Evolutionary conservation across 2,113 vertebrate genomes (phyloP).

Genomic region (Phaethornis superciliosus): DNA sequence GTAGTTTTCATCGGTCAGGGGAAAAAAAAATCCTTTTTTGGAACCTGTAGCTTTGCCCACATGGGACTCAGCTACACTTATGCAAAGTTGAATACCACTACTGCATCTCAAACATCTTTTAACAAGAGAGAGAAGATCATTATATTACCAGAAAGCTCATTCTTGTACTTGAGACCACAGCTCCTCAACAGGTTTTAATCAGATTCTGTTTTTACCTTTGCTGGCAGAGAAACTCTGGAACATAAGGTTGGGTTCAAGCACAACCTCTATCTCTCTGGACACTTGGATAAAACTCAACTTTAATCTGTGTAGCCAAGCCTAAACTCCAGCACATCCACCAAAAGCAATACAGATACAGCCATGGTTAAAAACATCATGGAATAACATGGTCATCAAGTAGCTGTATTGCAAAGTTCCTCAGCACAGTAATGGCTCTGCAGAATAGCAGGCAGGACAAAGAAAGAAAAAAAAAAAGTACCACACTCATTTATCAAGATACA

Average conservation of each 20-base stretch:
- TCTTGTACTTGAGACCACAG: background rate
- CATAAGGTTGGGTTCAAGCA: background rate
- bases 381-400: background rate
- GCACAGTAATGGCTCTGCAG: background rate
- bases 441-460: background rate
- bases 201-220: background rate
- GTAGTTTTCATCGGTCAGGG: background rate
- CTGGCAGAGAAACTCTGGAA: background rate
- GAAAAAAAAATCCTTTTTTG: background rate
- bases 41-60: background rate
- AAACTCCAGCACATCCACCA: background rate
- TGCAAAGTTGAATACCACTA: background rate
- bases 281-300: background rate
- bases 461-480: background rate
- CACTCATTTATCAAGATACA: background rate
- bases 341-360: background rate
- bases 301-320: background rate
- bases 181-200: background rate
- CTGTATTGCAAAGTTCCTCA: background rate
- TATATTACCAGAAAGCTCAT: background rate
- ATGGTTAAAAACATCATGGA: fast-evolving
- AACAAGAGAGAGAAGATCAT: background rate
- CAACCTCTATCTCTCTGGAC: background rate
- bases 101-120: background rate
- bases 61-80: background rate